Base-by-base conservation (phyloP, 2,888 invertebrate genomes). In the Helleia helle region DNA sequence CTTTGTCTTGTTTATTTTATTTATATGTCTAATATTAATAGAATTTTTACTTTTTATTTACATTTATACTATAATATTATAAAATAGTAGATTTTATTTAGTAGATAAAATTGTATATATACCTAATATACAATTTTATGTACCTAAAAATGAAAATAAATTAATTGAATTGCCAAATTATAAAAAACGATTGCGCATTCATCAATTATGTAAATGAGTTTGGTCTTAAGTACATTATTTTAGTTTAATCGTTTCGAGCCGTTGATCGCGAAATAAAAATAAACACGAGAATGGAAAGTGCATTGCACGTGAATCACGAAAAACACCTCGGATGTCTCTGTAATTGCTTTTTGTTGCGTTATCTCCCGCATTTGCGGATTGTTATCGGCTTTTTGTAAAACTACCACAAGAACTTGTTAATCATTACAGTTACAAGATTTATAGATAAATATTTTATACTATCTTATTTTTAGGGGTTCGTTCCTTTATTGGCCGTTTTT, bases 321-420 rank as follows among this genome's bases (percentile, higher is more conserved):
- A 34, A 39, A 30, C 30, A 39, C 30, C 24, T 30, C 15, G 24
- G 30, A 30, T 25, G 30, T 30, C 25, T 39, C 39, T 39, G 29
- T 30, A 39, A 39, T 39, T 39, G 30, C 30, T 25, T 25, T 30
- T 30, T 31, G 39, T 30, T 28, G 15, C 29, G 22, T 29, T 25
- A 12, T 11, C 34, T 9, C 18, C 22, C 22, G 30, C 30, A 13
- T 30, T 30, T 11, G 24, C 8, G 15, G 22, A 22, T 22, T 22
- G 5, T 22, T n/a, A 30, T 15, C 29, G 22, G 7, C n/a, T 17
- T 34, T 7, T 34, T 22, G 22, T 34, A 17, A 11, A 34, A 4
- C 17, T 12, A 8, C 7, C 5, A 22, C 5, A 6, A 22, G 6
- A 6, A 22, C 2, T 4, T 22, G 22, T 22, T 22, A 22, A 22